Base-by-base conservation (phyloP, 2,113 vertebrate genomes). In the Apteryx mantelli region DNA sequence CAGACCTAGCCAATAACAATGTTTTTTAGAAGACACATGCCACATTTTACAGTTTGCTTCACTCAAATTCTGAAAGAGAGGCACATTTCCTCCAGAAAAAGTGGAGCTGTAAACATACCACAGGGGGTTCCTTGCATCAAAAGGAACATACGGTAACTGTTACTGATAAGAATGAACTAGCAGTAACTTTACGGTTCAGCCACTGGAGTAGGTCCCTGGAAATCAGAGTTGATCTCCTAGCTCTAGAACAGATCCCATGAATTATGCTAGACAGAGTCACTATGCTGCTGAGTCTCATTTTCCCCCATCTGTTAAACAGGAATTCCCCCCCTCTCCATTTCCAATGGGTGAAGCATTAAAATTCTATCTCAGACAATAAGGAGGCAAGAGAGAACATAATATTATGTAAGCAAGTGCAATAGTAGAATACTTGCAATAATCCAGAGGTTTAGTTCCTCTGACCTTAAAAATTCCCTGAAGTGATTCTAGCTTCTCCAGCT, bases 61-160 rank as follows among this genome's bases (percentile, higher is more conserved):
- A 61, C 11, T 40, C 11, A 73, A 81, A 11, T n/a, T 66, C 38
- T 28, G 21, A 18, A 19, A 55, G 32, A n/a, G 42, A 13, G 60
- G 19, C 13, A 69, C 7, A 8, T 79, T 91, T 93, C 82, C 63
- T 77, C 40, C 38, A 81, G 63, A 81, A 88, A 66, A 7, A 92
- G 40, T 5, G 14, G 36, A 75, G 32, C 38, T n/a, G 64, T 48
- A 84, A 82, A 38, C 20, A 16, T 36, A 61, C 46, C 65, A 88
- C 76, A 60, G 71, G 74, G 82, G 63, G 71, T 42, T 93, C 89
- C 73, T 42, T 44, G n/a, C 56, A 90, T 91, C 90, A 93, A 93
- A 95, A 32, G 7, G 9, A 89, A 68, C 65, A 75, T 53, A 75
- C 64, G 69, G 86, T 75, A 95, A 71, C 56, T 83, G 79, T 91